phyloP scores from a whole-genome alignment of 1,140 invertebrate genomes.

The Zaprionus tsacasi region DNA sequence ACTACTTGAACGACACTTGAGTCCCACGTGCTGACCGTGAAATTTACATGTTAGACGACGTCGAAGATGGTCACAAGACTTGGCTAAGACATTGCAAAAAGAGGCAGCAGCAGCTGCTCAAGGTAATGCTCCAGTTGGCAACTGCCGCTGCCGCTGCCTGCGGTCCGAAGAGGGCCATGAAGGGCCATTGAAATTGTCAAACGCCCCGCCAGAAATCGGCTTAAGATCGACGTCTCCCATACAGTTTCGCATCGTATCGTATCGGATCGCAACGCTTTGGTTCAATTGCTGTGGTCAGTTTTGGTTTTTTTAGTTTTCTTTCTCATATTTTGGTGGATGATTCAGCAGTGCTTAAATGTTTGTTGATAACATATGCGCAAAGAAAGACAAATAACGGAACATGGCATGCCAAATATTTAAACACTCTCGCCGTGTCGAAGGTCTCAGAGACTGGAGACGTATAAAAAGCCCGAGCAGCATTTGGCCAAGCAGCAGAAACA shows the following conservation, averaged over 20 bases:
- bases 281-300: slow-evolving; percentile 55
- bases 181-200: slow-evolving; percentile 78
- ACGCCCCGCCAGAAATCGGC: slow-evolving; percentile 74
- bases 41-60: slow-evolving; percentile 44
- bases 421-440: slow-evolving; percentile 54
- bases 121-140: slow-evolving; percentile 69
- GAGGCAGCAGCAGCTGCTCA: slow-evolving; percentile 22
- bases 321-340: slow-evolving; percentile 48
- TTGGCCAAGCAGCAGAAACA: slow-evolving; percentile 54
- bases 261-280: slow-evolving; percentile 41
- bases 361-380: slow-evolving; percentile 66
- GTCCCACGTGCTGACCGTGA: slow-evolving; percentile 59
- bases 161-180: slow-evolving; percentile 57
- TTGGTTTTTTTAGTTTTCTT: not conserved
- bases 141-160: slow-evolving; percentile 18
- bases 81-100: slow-evolving; percentile 32
- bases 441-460: slow-evolving; percentile 44
- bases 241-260: slow-evolving; percentile 50
- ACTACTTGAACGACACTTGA: slow-evolving; percentile 35
- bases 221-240: slow-evolving; percentile 64
- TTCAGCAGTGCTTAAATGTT: slow-evolving; percentile 64
- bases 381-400: slow-evolving; percentile 72
- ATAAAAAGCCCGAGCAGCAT: slow-evolving; percentile 56
- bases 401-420: slow-evolving; percentile 60
- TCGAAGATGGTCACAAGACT: slow-evolving; percentile 28